A percentile compares a stretch with the other conserved stretches of the same genome.
phyloP scores from a whole-genome alignment of 2,113 vertebrate species.

The Bubo scandiacus region DNA sequence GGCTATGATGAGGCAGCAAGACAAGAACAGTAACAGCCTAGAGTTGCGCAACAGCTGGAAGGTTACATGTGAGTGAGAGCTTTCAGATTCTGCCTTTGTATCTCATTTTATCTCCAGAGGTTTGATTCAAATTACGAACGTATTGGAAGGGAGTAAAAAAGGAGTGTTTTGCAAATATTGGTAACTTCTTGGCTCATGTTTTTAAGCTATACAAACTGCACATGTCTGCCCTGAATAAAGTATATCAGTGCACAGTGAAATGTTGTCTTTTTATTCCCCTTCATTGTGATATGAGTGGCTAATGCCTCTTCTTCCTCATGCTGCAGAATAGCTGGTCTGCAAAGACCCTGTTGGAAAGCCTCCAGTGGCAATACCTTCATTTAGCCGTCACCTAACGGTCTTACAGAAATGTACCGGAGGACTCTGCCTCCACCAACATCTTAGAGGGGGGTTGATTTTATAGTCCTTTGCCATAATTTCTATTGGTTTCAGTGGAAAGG shows the following conservation, averaged over 20 bases:
- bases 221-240: neutral
- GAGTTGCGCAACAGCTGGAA: neutral
- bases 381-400: neutral
- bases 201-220: slow-evolving; percentile 1
- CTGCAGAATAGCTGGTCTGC: neutral
- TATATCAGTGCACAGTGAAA: neutral
- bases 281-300: neutral
- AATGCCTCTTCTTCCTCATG: neutral
- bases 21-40: slow-evolving; percentile 18
- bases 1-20: neutral
- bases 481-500: neutral
- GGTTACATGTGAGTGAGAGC: neutral
- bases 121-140: neutral
- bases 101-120: neutral
- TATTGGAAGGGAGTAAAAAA: neutral
- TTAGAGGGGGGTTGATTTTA: neutral
- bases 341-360: neutral
- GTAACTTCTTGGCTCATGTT: neutral
- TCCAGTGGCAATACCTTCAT: neutral
- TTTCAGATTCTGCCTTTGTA: neutral
- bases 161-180: neutral
- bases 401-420: neutral
- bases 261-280: neutral
- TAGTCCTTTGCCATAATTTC: neutral
- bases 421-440: too few relatives aligned